These are phyloP conservation scores for Coboldia fuscipes DNA, from an alignment of 1,140 invertebrate genomes.

Conservation along the genomic window DNA sequence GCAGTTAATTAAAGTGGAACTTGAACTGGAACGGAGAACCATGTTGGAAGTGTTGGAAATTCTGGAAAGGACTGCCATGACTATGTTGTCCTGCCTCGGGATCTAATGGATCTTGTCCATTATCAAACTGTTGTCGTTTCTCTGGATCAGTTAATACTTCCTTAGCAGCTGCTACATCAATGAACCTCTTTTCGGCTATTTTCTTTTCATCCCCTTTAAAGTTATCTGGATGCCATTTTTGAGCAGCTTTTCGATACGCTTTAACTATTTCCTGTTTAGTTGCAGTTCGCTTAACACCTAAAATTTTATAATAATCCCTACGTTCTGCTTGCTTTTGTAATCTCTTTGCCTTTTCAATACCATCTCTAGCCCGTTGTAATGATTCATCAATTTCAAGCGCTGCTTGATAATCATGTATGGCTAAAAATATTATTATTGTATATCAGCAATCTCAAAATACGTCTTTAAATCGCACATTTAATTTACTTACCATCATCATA, in stretches of 20 bases:
- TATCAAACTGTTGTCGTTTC: conserved; percentile 82
- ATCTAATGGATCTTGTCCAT: conserved; percentile 92
- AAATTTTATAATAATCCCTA: conserved; percentile 96
- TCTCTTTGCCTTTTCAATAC: conserved; percentile 73
- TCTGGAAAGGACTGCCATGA: conserved; percentile 69
- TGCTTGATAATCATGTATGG: conserved; percentile 66
- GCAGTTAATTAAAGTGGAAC: conserved; percentile 84
- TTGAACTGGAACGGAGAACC: conserved; percentile 85
- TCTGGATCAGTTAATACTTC: conserved; percentile 76
- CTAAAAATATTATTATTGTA: conserved; percentile 27
- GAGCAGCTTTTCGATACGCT: conserved; percentile 91
- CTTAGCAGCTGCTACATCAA: conserved; percentile 97
- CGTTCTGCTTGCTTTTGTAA: conserved; percentile 83
- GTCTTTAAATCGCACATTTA: neutral
- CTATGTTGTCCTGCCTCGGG: conserved; percentile 56
- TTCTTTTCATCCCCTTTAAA: conserved; percentile 85
- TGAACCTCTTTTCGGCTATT: conserved; percentile 92
- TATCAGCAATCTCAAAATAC: conserved; percentile 2
- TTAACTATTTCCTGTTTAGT: conserved; percentile 86
- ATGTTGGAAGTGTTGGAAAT: conserved; percentile 67
- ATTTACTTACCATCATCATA: conserved; percentile 63
- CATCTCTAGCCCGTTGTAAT: conserved; percentile 68
- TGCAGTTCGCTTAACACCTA: conserved; percentile 53
- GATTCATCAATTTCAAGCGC: conserved; percentile 71
- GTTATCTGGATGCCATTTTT: conserved; percentile 98